Conservation (phyloP, 1,140 invertebrate genomes). For the Heliconius himera region DNA sequence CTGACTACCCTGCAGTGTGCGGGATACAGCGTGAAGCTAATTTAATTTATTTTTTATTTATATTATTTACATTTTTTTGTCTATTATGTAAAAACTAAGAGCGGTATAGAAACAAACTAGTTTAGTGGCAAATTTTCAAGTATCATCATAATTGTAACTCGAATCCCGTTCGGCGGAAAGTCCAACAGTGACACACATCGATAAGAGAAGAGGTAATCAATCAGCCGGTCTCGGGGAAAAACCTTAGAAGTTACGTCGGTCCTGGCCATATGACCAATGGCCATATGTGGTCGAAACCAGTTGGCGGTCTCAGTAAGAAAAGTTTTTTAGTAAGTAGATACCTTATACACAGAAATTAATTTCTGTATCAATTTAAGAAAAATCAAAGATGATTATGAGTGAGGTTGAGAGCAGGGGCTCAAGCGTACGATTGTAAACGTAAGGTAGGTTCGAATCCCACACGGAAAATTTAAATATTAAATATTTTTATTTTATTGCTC, state of each 20-base stretch:
- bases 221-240: background rate
- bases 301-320: background rate
- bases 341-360: background rate
- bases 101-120: background rate
- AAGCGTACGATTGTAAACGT: too few relatives aligned
- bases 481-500: too few relatives aligned
- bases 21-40: too few relatives aligned
- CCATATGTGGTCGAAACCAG: constrained; percentile 21
- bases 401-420: too few relatives aligned
- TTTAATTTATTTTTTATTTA: too few relatives aligned
- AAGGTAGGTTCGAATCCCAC: too few relatives aligned
- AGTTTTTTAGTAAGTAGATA: background rate
- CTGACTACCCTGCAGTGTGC: too few relatives aligned
- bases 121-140: background rate
- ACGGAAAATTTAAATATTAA: too few relatives aligned
- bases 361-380: background rate
- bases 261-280: background rate
- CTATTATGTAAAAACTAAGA: background rate
- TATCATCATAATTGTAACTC: background rate
- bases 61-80: background rate
- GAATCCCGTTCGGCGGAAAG: background rate
- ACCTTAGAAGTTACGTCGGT: constrained; percentile 11
- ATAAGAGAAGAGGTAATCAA: background rate
- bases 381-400: too few relatives aligned
- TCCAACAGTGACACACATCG: background rate